These are phyloP conservation scores for Ceraclea dissimilis DNA, from an alignment of 2,888 invertebrate genomes.

Conservation along the genomic window DNA sequence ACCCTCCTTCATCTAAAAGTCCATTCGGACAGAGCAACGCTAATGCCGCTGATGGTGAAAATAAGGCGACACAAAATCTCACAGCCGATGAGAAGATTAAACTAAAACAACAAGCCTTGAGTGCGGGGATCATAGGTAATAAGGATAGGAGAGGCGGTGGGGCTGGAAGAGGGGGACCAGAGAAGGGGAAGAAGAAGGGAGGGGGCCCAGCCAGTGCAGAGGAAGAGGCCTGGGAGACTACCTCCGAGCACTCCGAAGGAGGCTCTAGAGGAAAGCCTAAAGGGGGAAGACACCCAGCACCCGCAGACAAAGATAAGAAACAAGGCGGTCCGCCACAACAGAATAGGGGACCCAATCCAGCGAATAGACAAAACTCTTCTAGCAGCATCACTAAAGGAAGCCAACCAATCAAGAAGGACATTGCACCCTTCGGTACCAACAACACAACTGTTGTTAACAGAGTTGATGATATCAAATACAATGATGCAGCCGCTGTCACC, in stretches of 20 bases:
- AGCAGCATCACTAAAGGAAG: slow-evolving; percentile 29
- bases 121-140: slow-evolving; percentile 56
- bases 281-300: slow-evolving; percentile 27
- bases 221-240: slow-evolving; percentile 72
- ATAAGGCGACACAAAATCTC: slow-evolving; percentile 20
- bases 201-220: slow-evolving; percentile 42
- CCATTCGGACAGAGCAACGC: slow-evolving; percentile 56
- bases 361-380: slow-evolving; percentile 33
- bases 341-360: slow-evolving; percentile 27
- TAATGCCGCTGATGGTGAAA: slow-evolving; percentile 31
- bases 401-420: slow-evolving; percentile 31
- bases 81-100: slow-evolving; percentile 57
- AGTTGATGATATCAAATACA: slow-evolving; percentile 47
- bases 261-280: slow-evolving; percentile 27
- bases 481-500: slow-evolving; percentile 46
- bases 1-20: slow-evolving; percentile 73
- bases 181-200: slow-evolving; percentile 30
- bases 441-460: slow-evolving; percentile 38
- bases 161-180: slow-evolving; percentile 28
- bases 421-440: slow-evolving; percentile 16
- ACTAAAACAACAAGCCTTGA: slow-evolving; percentile 57
- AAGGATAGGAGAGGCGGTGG: slow-evolving; percentile 35
- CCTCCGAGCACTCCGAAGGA: slow-evolving; percentile 72
- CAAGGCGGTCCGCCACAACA: slow-evolving; percentile 30
- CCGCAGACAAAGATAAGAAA: slow-evolving; percentile 37